Base-by-base conservation (phyloP, 2,797 vertebrate species). In the Gymnoscopelus microlampas region DNA sequence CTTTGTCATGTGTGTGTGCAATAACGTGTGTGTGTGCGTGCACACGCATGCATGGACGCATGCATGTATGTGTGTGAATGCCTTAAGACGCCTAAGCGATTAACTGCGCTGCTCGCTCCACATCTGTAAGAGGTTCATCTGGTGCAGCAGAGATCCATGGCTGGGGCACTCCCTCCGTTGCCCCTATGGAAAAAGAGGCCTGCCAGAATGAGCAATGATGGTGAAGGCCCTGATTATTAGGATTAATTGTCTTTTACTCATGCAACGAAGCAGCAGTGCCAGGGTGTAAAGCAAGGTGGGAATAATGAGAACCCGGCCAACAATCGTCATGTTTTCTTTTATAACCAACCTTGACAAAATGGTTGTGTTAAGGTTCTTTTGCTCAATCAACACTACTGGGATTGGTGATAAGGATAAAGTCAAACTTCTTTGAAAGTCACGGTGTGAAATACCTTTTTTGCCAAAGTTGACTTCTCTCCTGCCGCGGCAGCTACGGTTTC, bases 201-300 rank as follows among this genome's bases (percentile, higher is more conserved):
- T 98, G 97, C 95, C 98, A 98, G 95, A 95, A 98, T 99, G 97
- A 99, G 96, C 87, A 97, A 99, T 98, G 94, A 94, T 90, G 92
- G 80, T 89, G 90, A 93, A 93, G 93, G 92, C 92, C 90, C 91
- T 94, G 95, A 95, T 96, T 98, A 99, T 99, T 97, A 99, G 97
- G 95, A 98, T 99, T 98, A 98, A 99, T 99, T 98, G 96, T 97
- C 95, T 98, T 93, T 95, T 97, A 96, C 93, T 94, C 93, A 94
- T 94, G 95, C 95, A 92, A 91, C 88, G 93, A 94, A 96, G 95
- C 96, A 95, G 93, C 92, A 94, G 95, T 92, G 93, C 94, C 91
- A 93, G 94, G 94, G 93, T 19, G 19, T 94, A 95, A 94, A 94
- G 92, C 74, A 92, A 95, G 94, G 94, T 94, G 93, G 89, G 93